Evolutionary conservation across 2,113 vertebrate species (phyloP), one percentile per base, ranked within the genome.

Genomic region (Peromyscus polionotus): DNA sequence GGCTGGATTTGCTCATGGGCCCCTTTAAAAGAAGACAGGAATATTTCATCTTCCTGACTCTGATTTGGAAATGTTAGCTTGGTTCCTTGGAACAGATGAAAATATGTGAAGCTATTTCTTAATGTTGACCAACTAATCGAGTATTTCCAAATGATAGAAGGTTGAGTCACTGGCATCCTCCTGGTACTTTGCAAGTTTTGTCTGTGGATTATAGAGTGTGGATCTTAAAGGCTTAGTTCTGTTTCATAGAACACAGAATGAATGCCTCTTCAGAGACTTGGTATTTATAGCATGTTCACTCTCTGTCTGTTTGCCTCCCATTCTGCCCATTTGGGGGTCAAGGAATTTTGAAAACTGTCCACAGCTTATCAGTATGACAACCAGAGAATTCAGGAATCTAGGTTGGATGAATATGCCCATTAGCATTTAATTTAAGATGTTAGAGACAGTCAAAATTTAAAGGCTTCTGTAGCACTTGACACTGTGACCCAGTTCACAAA

Each of bases 361-460:
- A 22, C 83, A 59, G 67, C 87, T 96, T 97, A 89, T 76, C 91
- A 95, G 65, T 61, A 70, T 87, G n/a, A 88, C 77, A 94, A 92
- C 67, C 59, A 54, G 67, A 95, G 42, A 95, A 94, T 83, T 95
- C 86, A 93, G 77, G 89, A 94, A 97, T 83, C 79, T 61, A 24
- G 45, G 42, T 84, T 88, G 19, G 75, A 31, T 68, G 54, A 42
- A 36, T 89, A 63, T 93, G 79, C 48, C 63, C 33, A 85, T 88
- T 95, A 94, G 79, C 89, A 94, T 96, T 89, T 93, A 70, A 90
- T 95, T 95, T 91, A 95, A 91, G 83, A 80, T 97, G 67, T 96
- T 96, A 95, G 95, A 90, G 91, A 83, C 8, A 80, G 92, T 95
- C 81, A 63, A 17, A 92, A 93, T 95, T 93, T 84, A 88, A 81